phyloP scores from a whole-genome alignment of 2,113 vertebrate genomes.

The Crocuta crocuta region DNA sequence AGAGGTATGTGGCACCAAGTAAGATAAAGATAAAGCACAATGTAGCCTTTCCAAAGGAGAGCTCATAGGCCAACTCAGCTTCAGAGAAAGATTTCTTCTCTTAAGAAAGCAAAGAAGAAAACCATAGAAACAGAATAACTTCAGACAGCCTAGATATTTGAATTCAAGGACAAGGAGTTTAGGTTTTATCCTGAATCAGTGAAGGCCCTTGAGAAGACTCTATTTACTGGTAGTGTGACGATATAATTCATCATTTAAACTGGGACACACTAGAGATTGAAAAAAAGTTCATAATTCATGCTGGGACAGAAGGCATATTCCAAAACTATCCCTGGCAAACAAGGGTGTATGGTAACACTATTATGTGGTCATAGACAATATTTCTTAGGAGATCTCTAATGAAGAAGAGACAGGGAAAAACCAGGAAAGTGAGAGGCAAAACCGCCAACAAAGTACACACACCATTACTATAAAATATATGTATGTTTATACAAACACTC shows the following conservation, averaged over 20 bases:
- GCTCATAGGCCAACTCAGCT: not conserved
- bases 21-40: not conserved
- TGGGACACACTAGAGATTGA: not conserved
- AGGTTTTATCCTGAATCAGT: not conserved
- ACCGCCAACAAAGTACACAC: not conserved
- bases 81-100: not conserved
- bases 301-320: not conserved
- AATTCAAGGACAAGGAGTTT: not conserved
- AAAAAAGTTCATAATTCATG: not conserved
- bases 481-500: not conserved
- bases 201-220: not conserved
- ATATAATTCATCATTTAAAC: not conserved
- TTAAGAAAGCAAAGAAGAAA: not conserved
- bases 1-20: not conserved
- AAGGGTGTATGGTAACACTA: not conserved
- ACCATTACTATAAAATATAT: not conserved
- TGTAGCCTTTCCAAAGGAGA: not conserved
- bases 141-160: not conserved
- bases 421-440: not conserved
- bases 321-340: not conserved
- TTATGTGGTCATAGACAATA: not conserved
- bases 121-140: not conserved
- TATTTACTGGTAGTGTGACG: not conserved
- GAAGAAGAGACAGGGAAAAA: not conserved
- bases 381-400: slow-evolving; percentile 17